phyloP scores from a whole-genome alignment of 2,888 invertebrate species.

The Amiota mariae region DNA sequence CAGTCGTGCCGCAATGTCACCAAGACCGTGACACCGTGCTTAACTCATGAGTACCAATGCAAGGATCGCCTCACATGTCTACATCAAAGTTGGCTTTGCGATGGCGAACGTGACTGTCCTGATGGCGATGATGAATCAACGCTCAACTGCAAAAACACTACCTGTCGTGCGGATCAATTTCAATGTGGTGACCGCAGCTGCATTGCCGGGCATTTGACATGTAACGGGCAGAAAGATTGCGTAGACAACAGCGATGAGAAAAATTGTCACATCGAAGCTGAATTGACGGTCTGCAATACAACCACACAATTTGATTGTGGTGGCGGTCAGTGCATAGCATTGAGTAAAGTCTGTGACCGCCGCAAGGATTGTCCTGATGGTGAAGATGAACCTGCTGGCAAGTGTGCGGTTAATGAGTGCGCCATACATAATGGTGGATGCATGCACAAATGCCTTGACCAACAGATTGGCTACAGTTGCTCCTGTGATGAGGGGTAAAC shows the following conservation, averaged over 20 bases:
- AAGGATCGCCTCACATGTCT: slow-evolving; percentile 87
- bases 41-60: slow-evolving; percentile 84
- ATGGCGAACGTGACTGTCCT: slow-evolving; percentile 87
- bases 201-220: slow-evolving; percentile 86
- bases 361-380: slow-evolving; percentile 90
- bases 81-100: slow-evolving; percentile 87
- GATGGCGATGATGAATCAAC: slow-evolving; percentile 86
- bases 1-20: slow-evolving; percentile 56
- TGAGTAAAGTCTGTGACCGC: slow-evolving; percentile 87
- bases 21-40: slow-evolving; percentile 78
- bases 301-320: slow-evolving; percentile 90
- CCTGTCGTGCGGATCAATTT: slow-evolving; percentile 90
- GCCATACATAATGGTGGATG: slow-evolving; percentile 88
- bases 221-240: slow-evolving; percentile 88
- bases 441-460: slow-evolving; percentile 88
- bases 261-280: slow-evolving; percentile 76
- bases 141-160: slow-evolving; percentile 80
- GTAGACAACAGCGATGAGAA: slow-evolving; percentile 89
- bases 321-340: slow-evolving; percentile 86
- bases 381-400: slow-evolving; percentile 88
- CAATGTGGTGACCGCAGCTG: slow-evolving; percentile 87
- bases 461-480: slow-evolving; percentile 85
- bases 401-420: slow-evolving; percentile 88
- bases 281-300: slow-evolving; percentile 80
- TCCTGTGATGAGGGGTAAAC: slow-evolving; percentile 82